Evolutionary conservation across 2,113 vertebrate genomes (phyloP).

Genomic region (Gila orcuttii): DNA sequence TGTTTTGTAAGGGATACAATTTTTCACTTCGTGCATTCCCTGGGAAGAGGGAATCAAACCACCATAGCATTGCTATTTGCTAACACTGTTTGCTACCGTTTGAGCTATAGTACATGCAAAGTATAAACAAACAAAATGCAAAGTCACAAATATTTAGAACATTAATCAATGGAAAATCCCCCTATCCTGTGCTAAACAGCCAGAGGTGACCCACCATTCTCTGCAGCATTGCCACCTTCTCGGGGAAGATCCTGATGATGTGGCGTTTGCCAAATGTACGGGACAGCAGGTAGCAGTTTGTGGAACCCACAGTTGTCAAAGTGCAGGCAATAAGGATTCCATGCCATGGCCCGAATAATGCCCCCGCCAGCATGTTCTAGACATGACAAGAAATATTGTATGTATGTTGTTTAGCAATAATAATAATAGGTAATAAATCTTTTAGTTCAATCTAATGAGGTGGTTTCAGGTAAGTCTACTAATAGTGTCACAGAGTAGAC

Average conservation of each 20-base stretch:
- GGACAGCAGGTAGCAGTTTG: conserved; percentile 90
- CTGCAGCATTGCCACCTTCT: conserved; percentile 88
- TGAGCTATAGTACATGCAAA: background rate
- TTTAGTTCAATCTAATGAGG: background rate
- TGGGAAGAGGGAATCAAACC: background rate
- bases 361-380: conserved; percentile 93
- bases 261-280: conserved; percentile 85
- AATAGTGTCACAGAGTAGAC: background rate
- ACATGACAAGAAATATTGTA: background rate
- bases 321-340: conserved; percentile 87
- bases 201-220: conserved; percentile 79
- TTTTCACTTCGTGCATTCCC: background rate
- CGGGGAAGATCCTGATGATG: conserved; percentile 83
- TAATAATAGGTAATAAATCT: background rate
- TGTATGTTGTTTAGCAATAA: too few relatives aligned
- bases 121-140: conserved; percentile 8
- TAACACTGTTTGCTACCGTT: background rate
- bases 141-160: background rate
- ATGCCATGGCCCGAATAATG: conserved; percentile 92
- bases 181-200: background rate
- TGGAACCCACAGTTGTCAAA: conserved; percentile 87
- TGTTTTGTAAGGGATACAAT: background rate
- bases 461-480: background rate
- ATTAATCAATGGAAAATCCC: background rate
- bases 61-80: background rate